Conservation (phyloP, 2,888 invertebrate species). For the Hydropsyche betteni region DNA sequence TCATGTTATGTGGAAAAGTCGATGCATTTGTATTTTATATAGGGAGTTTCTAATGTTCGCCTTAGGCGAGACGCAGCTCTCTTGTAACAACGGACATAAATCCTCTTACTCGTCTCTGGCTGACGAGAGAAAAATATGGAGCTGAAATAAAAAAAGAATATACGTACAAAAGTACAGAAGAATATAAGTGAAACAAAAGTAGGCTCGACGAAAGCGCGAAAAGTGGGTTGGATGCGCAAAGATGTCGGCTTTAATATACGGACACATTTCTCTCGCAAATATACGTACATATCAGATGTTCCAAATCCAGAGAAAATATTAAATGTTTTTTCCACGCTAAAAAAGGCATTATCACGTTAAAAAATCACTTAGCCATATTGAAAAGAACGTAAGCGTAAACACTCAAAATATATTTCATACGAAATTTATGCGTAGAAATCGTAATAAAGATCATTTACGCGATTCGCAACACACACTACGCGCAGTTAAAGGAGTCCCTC, state of each 20-base stretch:
- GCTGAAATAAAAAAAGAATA: conserved; percentile 30
- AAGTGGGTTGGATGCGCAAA: conserved; percentile 12
- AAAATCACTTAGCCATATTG: too few relatives aligned
- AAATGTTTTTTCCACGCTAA: too few relatives aligned
- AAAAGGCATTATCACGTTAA: too few relatives aligned
- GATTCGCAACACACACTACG: background rate
- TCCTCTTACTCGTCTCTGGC: conserved; percentile 17
- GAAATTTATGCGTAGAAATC: conserved; percentile 26
- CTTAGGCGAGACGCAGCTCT: background rate
- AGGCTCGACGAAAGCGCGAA: conserved; percentile 33
- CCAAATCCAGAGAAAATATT: too few relatives aligned
- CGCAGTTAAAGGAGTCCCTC: background rate
- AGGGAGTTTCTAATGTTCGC: conserved; percentile 19
- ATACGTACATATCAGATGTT: too few relatives aligned
- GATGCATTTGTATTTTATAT: too few relatives aligned
- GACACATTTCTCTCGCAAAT: background rate
- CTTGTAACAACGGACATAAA: conserved; percentile 14
- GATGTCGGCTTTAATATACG: conserved; percentile 17
- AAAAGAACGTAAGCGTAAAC: too few relatives aligned
- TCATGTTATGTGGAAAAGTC: background rate
- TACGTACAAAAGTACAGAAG: conserved; percentile 15
- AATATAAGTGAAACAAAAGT: conserved; percentile 38
- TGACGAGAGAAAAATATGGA: conserved; percentile 21
- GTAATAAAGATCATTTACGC: conserved; percentile 28
- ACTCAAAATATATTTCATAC: too few relatives aligned